Evolutionary conservation across 92 coral and sea anemone species (phyloP).

Genomic region (Palythoa grandiflora): DNA sequence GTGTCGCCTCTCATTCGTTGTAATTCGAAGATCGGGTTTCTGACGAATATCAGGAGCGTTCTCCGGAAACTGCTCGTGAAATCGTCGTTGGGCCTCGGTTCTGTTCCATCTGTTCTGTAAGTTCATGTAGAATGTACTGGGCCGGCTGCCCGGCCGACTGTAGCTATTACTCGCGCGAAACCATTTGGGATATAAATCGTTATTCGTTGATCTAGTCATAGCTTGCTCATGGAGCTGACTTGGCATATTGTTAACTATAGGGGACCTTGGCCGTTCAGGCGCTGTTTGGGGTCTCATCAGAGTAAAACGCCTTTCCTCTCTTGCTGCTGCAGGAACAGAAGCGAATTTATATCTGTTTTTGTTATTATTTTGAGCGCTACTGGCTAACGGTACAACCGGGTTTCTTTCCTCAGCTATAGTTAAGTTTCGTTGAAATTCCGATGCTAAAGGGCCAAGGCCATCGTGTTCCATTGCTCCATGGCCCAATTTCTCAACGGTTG

Average conservation of each 20-base stretch:
- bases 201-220: slow-evolving; percentile 82
- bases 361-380: neutral
- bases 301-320: slow-evolving; percentile 1
- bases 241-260: slow-evolving; percentile 80
- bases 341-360: slow-evolving; percentile 31
- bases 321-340: slow-evolving; percentile 38
- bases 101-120: slow-evolving; percentile 85
- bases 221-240: slow-evolving; percentile 77
- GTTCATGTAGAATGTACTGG: slow-evolving; percentile 78
- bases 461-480: slow-evolving; percentile 11
- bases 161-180: slow-evolving; percentile 58
- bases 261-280: slow-evolving; percentile 74
- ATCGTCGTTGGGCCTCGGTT: slow-evolving; percentile 87
- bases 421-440: slow-evolving; percentile 48
- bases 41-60: slow-evolving; percentile 96
- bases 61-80: slow-evolving; percentile 95
- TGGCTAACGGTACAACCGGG: neutral
- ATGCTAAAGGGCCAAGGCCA: neutral
- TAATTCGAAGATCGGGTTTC: slow-evolving; percentile 92
- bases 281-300: slow-evolving; percentile 85
- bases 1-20: slow-evolving; percentile 96
- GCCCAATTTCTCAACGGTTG: slow-evolving; percentile 23
- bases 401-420: slow-evolving; percentile 32
- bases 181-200: slow-evolving; percentile 87
- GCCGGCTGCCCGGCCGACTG: slow-evolving; percentile 60